Evolutionary conservation across 1,140 invertebrate species (phyloP).

Genomic region (Globodera rostochiensis): DNA sequence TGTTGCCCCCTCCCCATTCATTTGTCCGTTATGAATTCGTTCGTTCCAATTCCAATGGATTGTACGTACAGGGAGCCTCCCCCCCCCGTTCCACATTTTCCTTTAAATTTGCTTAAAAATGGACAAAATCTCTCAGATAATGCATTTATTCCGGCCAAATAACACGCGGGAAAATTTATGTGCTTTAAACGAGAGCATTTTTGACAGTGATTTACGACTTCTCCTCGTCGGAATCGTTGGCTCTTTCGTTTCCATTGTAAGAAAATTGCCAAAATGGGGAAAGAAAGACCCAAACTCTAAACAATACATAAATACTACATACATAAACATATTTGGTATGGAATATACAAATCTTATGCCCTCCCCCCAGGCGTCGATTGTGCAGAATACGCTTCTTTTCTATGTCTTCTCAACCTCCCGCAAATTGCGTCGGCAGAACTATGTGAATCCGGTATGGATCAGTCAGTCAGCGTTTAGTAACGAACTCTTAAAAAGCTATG

Average conservation of each 20-base stretch:
- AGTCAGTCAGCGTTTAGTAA: no score
- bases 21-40: no score
- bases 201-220: constrained; percentile 32
- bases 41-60: no score
- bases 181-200: constrained; percentile 7
- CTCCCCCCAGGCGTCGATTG: constrained; percentile 33
- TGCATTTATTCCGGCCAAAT: constrained; percentile 7
- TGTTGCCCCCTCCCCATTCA: no score
- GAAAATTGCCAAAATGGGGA: background rate
- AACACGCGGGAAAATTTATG: background rate
- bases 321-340: background rate
- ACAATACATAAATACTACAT: background rate
- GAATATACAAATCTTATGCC: constrained; percentile 14
- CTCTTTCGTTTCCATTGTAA: constrained; percentile 24
- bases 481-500: no score
- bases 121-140: background rate
- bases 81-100: no score
- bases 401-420: constrained; percentile 60
- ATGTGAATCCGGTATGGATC: constrained; percentile 50
- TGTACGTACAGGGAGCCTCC: no score
- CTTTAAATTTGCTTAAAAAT: background rate
- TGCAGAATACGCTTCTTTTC: constrained; percentile 52
- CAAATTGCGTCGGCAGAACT: constrained; percentile 58
- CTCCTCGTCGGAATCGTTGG: constrained; percentile 34
- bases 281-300: background rate